phyloP scores from a whole-genome alignment of 2,113 vertebrate genomes.

The Pollimyrus isidori region DNA sequence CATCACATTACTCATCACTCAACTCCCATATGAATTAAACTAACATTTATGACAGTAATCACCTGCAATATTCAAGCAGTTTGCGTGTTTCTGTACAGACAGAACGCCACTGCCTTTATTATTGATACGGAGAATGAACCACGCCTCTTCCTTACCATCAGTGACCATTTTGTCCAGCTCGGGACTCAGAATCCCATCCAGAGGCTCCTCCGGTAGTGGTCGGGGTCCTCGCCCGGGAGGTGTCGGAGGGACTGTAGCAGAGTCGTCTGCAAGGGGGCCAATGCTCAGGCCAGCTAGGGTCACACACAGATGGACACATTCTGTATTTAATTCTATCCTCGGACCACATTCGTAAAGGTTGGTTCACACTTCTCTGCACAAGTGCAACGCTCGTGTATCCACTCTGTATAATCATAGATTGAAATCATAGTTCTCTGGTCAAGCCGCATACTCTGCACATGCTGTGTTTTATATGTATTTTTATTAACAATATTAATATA shows the following conservation, averaged over 20 bases:
- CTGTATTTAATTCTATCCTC: background rate
- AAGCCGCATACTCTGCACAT: too few relatives aligned
- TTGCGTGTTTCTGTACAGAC: background rate
- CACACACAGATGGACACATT: background rate
- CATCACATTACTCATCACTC: background rate
- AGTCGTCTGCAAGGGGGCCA: constrained; percentile 60
- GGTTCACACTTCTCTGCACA: too few relatives aligned
- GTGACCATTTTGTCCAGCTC: constrained; percentile 96
- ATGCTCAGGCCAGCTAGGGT: constrained; percentile 74
- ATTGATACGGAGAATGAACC: background rate
- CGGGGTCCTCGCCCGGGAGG: constrained; percentile 59
- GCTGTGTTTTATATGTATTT: too few relatives aligned
- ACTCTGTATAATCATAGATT: too few relatives aligned
- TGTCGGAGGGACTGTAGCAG: constrained; percentile 55
- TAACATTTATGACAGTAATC: background rate
- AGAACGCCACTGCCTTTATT: background rate
- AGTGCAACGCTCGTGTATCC: too few relatives aligned
- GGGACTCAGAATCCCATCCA: constrained; percentile 89
- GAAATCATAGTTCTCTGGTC: too few relatives aligned
- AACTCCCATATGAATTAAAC: background rate
- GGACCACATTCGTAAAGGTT: background rate
- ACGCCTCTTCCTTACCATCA: constrained; percentile 70
- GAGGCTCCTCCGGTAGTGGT: constrained; percentile 75
- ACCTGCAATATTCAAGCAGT: background rate
- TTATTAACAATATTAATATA: too few relatives aligned